phyloP scores from a whole-genome alignment of 2,888 invertebrate species.

The Anticlea derivata region DNA sequence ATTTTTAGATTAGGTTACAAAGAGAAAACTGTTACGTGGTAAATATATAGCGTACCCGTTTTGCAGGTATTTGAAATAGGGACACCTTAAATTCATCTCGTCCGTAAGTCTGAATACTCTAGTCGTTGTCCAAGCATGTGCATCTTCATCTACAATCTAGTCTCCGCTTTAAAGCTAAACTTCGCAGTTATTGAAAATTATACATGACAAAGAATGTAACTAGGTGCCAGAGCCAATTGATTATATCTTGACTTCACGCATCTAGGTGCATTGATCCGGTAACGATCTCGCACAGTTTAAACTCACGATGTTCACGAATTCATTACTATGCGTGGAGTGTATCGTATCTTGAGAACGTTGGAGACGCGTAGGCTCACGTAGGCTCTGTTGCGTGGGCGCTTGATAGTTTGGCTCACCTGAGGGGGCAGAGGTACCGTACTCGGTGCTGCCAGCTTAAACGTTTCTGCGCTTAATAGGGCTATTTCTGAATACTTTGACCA shows the following conservation, averaged over 20 bases:
- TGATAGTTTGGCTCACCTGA: conserved; percentile 39
- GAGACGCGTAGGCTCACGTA: conserved; percentile 62
- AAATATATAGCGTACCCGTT: no score
- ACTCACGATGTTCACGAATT: conserved; percentile 38
- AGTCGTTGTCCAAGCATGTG: no score
- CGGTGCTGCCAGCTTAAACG: conserved; percentile 24
- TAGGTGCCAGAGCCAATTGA: conserved; percentile 8
- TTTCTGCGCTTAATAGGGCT: neutral
- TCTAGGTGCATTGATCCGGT: conserved; percentile 31
- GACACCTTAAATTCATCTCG: no score
- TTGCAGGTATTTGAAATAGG: no score
- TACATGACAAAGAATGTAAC: neutral
- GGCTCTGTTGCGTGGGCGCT: conserved; percentile 57
- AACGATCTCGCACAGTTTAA: conserved; percentile 29
- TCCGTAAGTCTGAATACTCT: no score
- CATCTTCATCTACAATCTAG: neutral
- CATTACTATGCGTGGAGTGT: conserved; percentile 62
- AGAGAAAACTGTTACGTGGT: no score
- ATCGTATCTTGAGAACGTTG: conserved; percentile 47
- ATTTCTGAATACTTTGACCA: neutral
- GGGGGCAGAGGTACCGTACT: conserved; percentile 34
- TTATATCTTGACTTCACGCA: conserved; percentile 21
- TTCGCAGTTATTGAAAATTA: no score
- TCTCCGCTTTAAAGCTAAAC: neutral
- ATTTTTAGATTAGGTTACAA: no score